These are phyloP conservation scores for Psittacula derbiana DNA, from an alignment of 2,797 vertebrate species.

Conservation along the genomic window DNA sequence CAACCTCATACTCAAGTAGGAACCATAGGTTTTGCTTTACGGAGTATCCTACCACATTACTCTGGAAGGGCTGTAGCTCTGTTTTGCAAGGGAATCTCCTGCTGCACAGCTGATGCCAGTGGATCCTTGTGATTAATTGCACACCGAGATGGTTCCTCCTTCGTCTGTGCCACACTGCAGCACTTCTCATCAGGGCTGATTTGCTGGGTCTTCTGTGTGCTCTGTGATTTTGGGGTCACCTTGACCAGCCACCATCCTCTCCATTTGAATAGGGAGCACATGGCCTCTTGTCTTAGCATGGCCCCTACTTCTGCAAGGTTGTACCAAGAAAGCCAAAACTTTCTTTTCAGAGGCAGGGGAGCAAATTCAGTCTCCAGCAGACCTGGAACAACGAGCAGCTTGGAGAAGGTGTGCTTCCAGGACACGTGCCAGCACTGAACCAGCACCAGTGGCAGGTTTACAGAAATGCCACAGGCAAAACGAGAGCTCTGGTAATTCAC, in stretches of 20 bases:
- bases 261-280: accelerated
- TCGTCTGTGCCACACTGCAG: neutral
- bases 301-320: neutral
- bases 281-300: neutral
- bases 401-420: slow-evolving; percentile 53
- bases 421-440: slow-evolving; percentile 40
- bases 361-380: slow-evolving; percentile 19
- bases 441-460: slow-evolving; percentile 47
- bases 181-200: neutral
- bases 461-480: slow-evolving; percentile 62
- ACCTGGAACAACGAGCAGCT: slow-evolving; percentile 33
- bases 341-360: slow-evolving; percentile 4
- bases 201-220: accelerated
- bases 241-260: neutral
- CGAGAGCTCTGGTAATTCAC: slow-evolving; percentile 45
- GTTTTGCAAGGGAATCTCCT: neutral
- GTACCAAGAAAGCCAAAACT: slow-evolving; percentile 12
- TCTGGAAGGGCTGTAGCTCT: neutral
- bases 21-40: neutral
- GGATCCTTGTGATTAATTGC: neutral
- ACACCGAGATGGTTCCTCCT: neutral
- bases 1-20: neutral
- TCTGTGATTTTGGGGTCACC: neutral
- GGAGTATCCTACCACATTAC: neutral
- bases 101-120: neutral